Evolutionary conservation across 2,888 invertebrate species (phyloP), one percentile per base, ranked within the genome.

Genomic region (Lasioglossum zephyrum): DNA sequence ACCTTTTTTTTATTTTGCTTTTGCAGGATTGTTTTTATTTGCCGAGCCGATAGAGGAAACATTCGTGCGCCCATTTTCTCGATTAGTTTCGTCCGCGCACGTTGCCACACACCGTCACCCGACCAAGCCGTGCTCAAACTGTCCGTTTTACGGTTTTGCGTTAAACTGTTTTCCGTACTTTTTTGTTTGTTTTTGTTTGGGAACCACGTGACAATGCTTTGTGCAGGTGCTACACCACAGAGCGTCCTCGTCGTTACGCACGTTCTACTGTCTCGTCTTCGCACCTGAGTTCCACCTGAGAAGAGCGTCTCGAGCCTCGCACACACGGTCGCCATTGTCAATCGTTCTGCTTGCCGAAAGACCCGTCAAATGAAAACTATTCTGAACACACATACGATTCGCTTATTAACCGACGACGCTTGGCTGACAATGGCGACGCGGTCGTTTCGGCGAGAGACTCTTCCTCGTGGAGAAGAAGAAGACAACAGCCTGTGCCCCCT

Each of bases 81-180:
- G 72, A 44, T 73, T 73, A 73, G 72, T 72, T 44, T 73, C 49
- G 13, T 57, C 39, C 57, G 89, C 92, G 79, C 88, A 85, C 88
- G 79, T 87, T 80, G 92, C 66, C 93, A 94, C 63, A 63, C 63
- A 63, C 94, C 94, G 92, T 93, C 94, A 94, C 94, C 94, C 93
- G 92, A 92, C 83, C 91, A 94, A 95, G 94, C 94, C 93, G 94
- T 94, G 94, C 94, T 92, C 92, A 92, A 93, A 88, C 86, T 80
- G 82, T 90, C 83, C 31, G 63, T 63, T 63, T 31, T 63, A 63
- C 18, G 63, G 63, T 88, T 90, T 63, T 63, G 63, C 63, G 63
- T 63, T 63, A 60, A 31, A 63, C 63, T 63, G 63, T 63, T 63
- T 63, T 63, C 16, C 16, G 26, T 63, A 16, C 31, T 13, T 60